phyloP scores from a whole-genome alignment of 1,140 invertebrate genomes.

The Drosophila orosa region DNA sequence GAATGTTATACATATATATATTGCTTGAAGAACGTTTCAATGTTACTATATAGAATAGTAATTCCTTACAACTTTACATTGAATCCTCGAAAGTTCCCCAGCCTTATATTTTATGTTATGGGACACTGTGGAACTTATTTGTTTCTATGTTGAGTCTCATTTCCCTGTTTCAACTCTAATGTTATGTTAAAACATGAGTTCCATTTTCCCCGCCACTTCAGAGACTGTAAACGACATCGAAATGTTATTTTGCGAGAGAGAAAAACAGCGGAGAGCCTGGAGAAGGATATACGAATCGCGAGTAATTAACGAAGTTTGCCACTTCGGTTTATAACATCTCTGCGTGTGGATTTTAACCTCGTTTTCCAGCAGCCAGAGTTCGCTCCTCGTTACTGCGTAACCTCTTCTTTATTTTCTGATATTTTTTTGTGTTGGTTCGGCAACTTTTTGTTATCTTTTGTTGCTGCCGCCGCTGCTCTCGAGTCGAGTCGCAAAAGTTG shows the following conservation, averaged over 20 bases:
- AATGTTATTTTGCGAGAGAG: conserved; percentile 11
- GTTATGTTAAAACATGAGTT: not conserved
- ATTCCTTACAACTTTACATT: not conserved
- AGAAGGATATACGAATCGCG: not conserved
- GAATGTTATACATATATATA: too few species aligned
- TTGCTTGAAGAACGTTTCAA: too few species aligned
- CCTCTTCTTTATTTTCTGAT: conserved; percentile 12
- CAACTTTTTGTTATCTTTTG: conserved; percentile 66
- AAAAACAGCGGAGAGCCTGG: not conserved
- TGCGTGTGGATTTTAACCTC: conserved; percentile 71
- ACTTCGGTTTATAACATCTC: conserved; percentile 33
- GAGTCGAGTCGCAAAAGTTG: conserved; percentile 62
- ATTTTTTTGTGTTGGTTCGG: conserved; percentile 27
- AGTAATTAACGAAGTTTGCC: conserved; percentile 40
- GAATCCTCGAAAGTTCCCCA: not conserved
- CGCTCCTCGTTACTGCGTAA: conserved; percentile 21
- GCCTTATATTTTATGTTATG: not conserved
- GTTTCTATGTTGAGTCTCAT: too few species aligned
- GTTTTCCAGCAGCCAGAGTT: conserved; percentile 37
- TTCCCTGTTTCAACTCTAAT: not conserved
- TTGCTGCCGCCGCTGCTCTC: conserved; percentile 51
- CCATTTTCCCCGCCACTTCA: not conserved
- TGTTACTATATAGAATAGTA: too few species aligned
- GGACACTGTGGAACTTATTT: conserved; percentile 5
- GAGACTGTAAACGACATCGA: not conserved